phyloP scores from a whole-genome alignment of 2,888 invertebrate genomes.

The Diloba caeruleocephala region DNA sequence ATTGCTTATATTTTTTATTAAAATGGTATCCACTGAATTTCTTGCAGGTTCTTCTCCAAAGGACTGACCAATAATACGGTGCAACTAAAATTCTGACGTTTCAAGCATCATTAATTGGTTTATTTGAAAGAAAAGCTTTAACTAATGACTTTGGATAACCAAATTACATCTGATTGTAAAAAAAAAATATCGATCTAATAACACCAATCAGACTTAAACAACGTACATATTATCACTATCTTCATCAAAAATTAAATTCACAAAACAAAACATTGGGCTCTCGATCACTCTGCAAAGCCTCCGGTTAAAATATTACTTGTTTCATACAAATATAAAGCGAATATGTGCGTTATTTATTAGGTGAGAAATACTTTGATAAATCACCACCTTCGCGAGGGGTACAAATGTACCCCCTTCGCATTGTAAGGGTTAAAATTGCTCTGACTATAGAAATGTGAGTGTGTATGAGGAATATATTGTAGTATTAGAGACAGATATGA shows the following conservation, averaged over 20 bases:
- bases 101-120: too few species aligned
- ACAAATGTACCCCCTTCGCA: constrained; percentile 55
- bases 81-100: too few species aligned
- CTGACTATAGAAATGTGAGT: constrained; percentile 50
- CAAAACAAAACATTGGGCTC: constrained; percentile 35
- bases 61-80: too few species aligned
- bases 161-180: not conserved
- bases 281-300: constrained; percentile 62
- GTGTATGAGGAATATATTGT: constrained; percentile 53
- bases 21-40: too few species aligned
- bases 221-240: not conserved
- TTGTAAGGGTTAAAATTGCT: constrained; percentile 65
- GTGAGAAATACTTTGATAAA: constrained; percentile 84
- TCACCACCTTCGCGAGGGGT: constrained; percentile 67
- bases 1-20: too few species aligned
- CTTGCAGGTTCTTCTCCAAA: too few species aligned
- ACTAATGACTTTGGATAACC: too few species aligned
- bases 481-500: constrained; percentile 51
- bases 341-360: constrained; percentile 82
- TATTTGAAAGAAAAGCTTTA: too few species aligned
- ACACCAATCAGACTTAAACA: not conserved
- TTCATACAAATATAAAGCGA: constrained; percentile 66
- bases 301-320: constrained; percentile 68
- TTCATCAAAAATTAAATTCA: constrained; percentile 25
- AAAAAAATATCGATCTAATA: not conserved